These are phyloP conservation scores for Eubucco bourcierii DNA, from an alignment of 2,113 vertebrate genomes.

Conservation along the genomic window DNA sequence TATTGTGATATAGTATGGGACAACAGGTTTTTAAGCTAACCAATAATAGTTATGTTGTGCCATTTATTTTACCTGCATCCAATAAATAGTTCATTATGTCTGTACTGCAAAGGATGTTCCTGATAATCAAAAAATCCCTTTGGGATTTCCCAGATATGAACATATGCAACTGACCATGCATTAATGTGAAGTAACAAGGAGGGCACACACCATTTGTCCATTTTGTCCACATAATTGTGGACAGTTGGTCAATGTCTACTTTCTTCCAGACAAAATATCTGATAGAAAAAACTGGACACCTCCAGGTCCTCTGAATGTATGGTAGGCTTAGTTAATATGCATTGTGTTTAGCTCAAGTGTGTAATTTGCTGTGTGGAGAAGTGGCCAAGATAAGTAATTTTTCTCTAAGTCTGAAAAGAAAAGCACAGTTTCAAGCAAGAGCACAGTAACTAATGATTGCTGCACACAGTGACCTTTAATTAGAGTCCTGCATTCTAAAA, in stretches of 20 bases:
- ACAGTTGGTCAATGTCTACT: neutral
- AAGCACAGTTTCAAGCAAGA: neutral
- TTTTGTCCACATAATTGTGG: neutral
- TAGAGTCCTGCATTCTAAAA: neutral
- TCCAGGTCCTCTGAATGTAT: neutral
- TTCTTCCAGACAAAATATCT: neutral
- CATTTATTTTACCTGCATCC: neutral
- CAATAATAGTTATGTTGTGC: neutral
- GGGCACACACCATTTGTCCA: neutral
- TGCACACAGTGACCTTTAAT: neutral
- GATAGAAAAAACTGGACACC: neutral
- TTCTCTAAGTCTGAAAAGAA: neutral
- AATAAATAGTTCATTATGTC: neutral
- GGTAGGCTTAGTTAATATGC: neutral
- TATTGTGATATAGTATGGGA: neutral
- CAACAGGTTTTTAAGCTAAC: neutral
- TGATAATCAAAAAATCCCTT: neutral
- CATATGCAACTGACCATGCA: neutral
- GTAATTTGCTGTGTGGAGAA: neutral
- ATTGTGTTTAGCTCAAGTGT: neutral
- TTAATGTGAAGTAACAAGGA: neutral
- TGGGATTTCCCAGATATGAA: neutral
- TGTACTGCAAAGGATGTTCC: neutral
- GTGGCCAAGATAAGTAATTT: neutral
- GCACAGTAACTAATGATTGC: neutral